phyloP scores from a whole-genome alignment of 2,888 invertebrate genomes.

The Thera britannica region DNA sequence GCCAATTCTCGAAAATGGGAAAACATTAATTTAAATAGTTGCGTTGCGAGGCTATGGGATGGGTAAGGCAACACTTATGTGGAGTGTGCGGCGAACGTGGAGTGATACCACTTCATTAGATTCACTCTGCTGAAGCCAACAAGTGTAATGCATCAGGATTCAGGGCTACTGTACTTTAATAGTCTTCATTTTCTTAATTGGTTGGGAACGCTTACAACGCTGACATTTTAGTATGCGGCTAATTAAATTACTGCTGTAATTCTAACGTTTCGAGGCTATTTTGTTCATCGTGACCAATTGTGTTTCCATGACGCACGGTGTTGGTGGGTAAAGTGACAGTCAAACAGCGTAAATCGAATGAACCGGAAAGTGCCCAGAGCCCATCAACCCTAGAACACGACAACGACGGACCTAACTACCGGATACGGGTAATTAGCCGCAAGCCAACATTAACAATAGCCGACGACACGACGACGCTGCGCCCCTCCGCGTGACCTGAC shows the following conservation, averaged over 20 bases:
- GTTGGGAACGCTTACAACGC: background rate
- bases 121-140: conserved; percentile 7
- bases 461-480: conserved; percentile 18
- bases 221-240: too few relatives aligned
- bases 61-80: conserved; percentile 1
- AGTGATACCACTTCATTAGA: conserved; percentile 5
- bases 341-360: background rate
- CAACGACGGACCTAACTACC: conserved; percentile 13
- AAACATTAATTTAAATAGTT: background rate
- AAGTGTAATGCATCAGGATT: conserved; percentile 5
- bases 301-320: too few relatives aligned
- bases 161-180: background rate
- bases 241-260: too few relatives aligned
- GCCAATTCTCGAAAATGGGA: background rate
- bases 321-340: too few relatives aligned
- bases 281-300: too few relatives aligned
- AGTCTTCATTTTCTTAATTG: conserved; percentile 2
- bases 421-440: conserved; percentile 27
- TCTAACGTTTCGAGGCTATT: too few relatives aligned
- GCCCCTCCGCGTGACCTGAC: conserved; percentile 8
- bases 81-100: conserved; percentile 8
- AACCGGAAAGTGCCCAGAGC: background rate
- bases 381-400: conserved; percentile 1
- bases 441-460: conserved; percentile 17
- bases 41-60: background rate